Evolutionary conservation across 2,113 vertebrate species (phyloP).

Genomic region (Albula glossodonta): DNA sequence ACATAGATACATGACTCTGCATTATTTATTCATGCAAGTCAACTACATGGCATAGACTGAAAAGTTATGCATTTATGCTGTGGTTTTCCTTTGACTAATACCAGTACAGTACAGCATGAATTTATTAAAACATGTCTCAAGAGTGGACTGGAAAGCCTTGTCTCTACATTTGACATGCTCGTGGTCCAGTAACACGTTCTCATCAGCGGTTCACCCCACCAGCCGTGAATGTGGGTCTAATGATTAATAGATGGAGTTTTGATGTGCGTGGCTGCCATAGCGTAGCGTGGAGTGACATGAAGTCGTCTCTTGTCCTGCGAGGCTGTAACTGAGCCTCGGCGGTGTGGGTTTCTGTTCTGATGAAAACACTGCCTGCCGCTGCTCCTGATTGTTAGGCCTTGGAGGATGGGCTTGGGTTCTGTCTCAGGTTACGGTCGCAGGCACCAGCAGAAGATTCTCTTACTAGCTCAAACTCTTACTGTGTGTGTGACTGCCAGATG

Average conservation of each 20-base stretch:
- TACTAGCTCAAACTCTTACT: not conserved
- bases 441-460: not conserved
- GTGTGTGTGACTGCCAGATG: not conserved
- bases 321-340: conserved; percentile 12
- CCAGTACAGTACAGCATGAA: not conserved
- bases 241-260: conserved; percentile 13
- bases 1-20: not conserved
- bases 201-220: conserved; percentile 52
- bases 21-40: not conserved
- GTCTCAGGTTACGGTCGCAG: not conserved
- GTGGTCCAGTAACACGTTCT: not conserved
- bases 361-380: not conserved
- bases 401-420: not conserved
- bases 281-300: not conserved
- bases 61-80: not conserved
- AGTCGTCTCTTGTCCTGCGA: not conserved
- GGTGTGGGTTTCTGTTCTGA: conserved; percentile 13
- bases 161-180: too few species aligned
- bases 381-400: too few species aligned
- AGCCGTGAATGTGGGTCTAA: conserved; percentile 37
- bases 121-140: not conserved
- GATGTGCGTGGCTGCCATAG: not conserved
- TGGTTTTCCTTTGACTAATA: not conserved
- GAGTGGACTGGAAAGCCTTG: not conserved
- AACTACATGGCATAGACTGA: not conserved